Evolutionary conservation across 53 echinoderm and acorn worm species (phyloP).

Genomic region (Echinarachnius parma): DNA sequence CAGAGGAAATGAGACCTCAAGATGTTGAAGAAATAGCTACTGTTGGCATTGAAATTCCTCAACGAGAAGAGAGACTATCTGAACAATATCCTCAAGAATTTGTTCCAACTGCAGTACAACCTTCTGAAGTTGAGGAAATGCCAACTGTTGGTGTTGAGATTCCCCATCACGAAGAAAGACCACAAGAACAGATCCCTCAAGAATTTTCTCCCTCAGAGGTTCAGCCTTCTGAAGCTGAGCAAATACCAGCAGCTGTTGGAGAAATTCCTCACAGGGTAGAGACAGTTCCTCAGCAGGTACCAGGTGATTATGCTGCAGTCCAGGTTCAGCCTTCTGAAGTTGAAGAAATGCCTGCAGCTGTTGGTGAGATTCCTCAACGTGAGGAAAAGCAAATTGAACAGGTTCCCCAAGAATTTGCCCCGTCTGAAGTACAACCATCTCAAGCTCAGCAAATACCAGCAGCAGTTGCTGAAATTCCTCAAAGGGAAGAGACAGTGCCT

Average conservation of each 20-base stretch:
- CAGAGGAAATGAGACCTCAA: slow-evolving; percentile 6
- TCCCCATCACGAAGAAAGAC: slow-evolving; percentile 1
- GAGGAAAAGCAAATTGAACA: not conserved
- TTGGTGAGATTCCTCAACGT: too few relatives aligned
- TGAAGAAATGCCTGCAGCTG: slow-evolving; percentile 20
- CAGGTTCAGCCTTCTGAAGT: slow-evolving; percentile 48
- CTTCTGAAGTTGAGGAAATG: slow-evolving; percentile 12
- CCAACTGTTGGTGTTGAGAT: not conserved
- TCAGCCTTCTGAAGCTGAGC: slow-evolving; percentile 24
- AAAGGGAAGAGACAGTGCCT: not conserved
- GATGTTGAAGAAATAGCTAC: slow-evolving; percentile 37
- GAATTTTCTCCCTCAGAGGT: not conserved
- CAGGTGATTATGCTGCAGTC: slow-evolving; percentile 38
- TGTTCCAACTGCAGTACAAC: not conserved
- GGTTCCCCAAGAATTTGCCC: not conserved
- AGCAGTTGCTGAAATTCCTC: slow-evolving; percentile 35
- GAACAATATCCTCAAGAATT: slow-evolving; percentile 20
- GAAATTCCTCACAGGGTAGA: slow-evolving; percentile 38
- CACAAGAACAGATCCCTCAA: slow-evolving; percentile 11
- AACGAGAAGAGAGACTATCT: slow-evolving; percentile 1
- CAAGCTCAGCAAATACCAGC: not conserved
- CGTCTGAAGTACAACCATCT: not conserved
- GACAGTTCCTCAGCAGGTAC: slow-evolving; percentile 16
- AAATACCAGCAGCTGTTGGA: slow-evolving; percentile 30
- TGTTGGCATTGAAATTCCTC: slow-evolving; percentile 48